Percentiles rank a stretch among this genome's conserved stretches.
Conservation (phyloP, 2,797 vertebrate genomes). For the Cottoperca gobio region DNA sequence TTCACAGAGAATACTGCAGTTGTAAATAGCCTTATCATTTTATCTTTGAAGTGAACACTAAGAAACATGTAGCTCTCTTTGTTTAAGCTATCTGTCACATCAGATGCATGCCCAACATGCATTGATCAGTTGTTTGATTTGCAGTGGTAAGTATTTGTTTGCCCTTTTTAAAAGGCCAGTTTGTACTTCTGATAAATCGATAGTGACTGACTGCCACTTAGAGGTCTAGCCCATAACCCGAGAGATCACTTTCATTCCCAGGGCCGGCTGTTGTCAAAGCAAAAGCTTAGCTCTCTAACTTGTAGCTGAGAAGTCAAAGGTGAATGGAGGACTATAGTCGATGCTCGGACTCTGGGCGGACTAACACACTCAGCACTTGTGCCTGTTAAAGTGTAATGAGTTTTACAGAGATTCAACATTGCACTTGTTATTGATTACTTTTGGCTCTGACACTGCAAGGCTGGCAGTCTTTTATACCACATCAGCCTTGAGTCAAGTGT, state of each 20-base stretch:
- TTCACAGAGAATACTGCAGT: background rate
- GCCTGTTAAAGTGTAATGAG: constrained; percentile 69
- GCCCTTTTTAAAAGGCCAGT: constrained; percentile 26
- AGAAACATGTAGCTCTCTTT: background rate
- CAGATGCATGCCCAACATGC: background rate
- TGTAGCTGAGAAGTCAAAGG: constrained; percentile 45
- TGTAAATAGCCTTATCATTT: background rate
- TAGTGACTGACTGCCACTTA: constrained; percentile 27
- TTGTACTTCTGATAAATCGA: constrained; percentile 31
- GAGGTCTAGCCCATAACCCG: constrained; percentile 18
- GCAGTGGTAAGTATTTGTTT: constrained; percentile 30
- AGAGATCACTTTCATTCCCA: constrained; percentile 32
- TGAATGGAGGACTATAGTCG: constrained; percentile 35
- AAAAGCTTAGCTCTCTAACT: constrained; percentile 5
- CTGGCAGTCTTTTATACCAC: constrained; percentile 39
- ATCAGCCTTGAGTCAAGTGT: constrained; percentile 40
- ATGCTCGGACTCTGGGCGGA: constrained; percentile 36
- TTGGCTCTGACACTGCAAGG: constrained; percentile 53
- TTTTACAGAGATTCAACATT: constrained; percentile 61
- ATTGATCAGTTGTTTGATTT: constrained; percentile 21
- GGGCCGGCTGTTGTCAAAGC: constrained; percentile 26
- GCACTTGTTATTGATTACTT: constrained; percentile 59
- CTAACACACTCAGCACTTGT: constrained; percentile 63
- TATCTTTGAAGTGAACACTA: background rate
- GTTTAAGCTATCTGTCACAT: no score